Evolutionary conservation across 2,797 vertebrate species (phyloP), one percentile per base, ranked within the genome.

Genomic region (Dromococcyx pavoninus): DNA sequence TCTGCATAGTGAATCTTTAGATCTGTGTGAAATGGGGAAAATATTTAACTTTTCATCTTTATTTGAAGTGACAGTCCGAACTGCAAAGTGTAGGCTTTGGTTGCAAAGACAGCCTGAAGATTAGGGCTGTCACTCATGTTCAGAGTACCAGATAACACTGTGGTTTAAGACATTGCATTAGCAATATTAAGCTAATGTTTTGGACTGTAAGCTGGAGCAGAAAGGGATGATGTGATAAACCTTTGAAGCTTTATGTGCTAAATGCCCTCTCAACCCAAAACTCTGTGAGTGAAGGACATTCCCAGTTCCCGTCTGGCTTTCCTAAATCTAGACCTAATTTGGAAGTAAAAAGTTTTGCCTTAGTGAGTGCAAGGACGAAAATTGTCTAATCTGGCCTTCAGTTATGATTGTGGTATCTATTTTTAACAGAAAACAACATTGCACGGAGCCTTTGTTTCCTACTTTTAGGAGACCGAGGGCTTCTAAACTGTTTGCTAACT

Each of bases 41-140:
- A 81, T 81, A 41, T 82, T 93, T 87, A 81, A 82, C 48, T 93
- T 86, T 61, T 82, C 32, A n/a, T 85, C 41, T 50, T 74, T 74
- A 48, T 94, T 93, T 87, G 53, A 79, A 82, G 22, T 79, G 80
- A 67, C 53, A 80, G 7, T 53, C n/a, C 41, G 67, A 71, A 70
- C 64, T 90, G 50, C 2, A 1, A 87, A 73, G 39, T 17, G 35
- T 66, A 60, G 37, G 62, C 71, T 88, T 93, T 18, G 32, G 25
- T 60, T 81, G 35, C n/a, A n/a, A 91, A 67, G 48, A 53, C 28
- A 87, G 44, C 64, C 74, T 87, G 65, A 67, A 90, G 56, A 71
- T 91, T 86, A 88, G 50, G 35, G 28, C 41, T 86, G 35, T 60
- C 46, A 35, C 22, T 94, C 44, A 5, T 9, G 21, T 89, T 91